Percentiles rank a stretch among this genome's conserved stretches.
These are phyloP conservation scores for Perca schrenkii DNA, from an alignment of 2,113 vertebrate genomes.

Conservation along the genomic window DNA sequence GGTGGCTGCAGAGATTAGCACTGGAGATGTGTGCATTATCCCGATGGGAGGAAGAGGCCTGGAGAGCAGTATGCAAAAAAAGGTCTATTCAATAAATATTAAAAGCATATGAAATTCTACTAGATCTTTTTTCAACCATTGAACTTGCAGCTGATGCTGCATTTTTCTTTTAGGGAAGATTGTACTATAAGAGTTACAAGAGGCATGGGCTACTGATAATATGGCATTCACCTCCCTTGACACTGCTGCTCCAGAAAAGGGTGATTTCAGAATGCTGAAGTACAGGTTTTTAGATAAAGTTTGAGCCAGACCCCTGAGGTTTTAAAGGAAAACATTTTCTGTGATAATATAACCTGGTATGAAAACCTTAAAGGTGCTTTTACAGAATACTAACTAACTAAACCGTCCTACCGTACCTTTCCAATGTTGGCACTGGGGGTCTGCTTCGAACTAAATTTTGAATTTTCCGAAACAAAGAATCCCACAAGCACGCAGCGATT, in stretches of 20 bases:
- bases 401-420: too few relatives aligned
- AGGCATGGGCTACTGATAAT: neutral
- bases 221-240: neutral
- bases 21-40: constrained; percentile 91
- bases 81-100: neutral
- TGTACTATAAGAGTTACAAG: neutral
- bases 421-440: too few relatives aligned
- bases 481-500: too few relatives aligned
- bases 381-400: neutral
- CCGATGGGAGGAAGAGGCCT: constrained; percentile 73
- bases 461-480: neutral
- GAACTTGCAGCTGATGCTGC: neutral
- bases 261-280: neutral
- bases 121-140: neutral
- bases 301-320: neutral
- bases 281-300: neutral
- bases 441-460: too few relatives aligned
- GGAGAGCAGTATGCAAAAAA: constrained; percentile 21
- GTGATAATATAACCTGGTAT: neutral
- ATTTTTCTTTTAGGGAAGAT: neutral
- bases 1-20: constrained; percentile 86
- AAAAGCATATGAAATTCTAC: neutral
- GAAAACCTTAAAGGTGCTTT: neutral
- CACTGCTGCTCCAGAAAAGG: neutral
- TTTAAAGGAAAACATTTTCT: neutral